Percentiles rank a stretch among this genome's conserved stretches.
Evolutionary conservation across 2,888 invertebrate genomes (phyloP).

Genomic region (Allolobophora icterica): DNA sequence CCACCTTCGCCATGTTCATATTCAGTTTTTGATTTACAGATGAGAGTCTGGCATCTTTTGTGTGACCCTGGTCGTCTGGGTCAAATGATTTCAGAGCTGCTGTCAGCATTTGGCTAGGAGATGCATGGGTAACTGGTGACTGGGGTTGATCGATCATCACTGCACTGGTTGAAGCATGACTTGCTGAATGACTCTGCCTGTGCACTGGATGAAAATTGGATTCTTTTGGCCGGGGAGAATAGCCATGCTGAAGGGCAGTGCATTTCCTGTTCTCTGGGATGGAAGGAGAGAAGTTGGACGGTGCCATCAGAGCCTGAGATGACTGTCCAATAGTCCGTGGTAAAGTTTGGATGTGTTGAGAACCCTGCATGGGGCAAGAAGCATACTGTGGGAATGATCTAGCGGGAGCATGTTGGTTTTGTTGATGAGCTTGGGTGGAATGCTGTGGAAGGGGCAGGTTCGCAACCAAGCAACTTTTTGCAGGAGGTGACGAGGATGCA

Average conservation of each 20-base stretch:
- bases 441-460: neutral
- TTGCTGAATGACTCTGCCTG: neutral
- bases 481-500: neutral
- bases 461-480: neutral
- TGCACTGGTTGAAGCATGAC: neutral
- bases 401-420: neutral
- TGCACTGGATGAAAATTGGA: neutral
- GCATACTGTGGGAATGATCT: neutral
- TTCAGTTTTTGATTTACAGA: neutral
- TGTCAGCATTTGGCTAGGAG: conserved; percentile 11
- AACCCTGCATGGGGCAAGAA: neutral
- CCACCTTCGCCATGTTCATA: neutral
- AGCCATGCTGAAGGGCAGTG: neutral
- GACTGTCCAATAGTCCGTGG: neutral
- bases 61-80: neutral
- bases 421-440: neutral
- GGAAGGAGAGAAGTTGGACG: neutral
- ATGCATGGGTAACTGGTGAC: neutral
- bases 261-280: neutral
- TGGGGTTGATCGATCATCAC: neutral
- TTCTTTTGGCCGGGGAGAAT: neutral
- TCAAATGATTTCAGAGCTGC: conserved; percentile 11
- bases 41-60: neutral
- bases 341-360: neutral
- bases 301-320: neutral